Evolutionary conservation across 2,888 invertebrate species (phyloP).

Genomic region (Macrophya annulata): DNA sequence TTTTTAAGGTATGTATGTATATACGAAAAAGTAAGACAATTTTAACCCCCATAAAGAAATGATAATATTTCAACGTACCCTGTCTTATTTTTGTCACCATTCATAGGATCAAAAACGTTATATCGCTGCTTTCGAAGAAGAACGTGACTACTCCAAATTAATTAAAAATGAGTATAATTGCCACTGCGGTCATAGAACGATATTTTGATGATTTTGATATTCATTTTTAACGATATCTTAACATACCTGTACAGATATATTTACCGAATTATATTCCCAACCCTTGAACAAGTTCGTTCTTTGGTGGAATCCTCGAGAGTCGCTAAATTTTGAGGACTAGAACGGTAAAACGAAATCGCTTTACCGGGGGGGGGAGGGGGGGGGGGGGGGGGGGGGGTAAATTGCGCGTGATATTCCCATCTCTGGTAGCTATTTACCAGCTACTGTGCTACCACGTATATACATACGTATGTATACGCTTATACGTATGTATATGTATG

Average conservation of each 20-base stretch:
- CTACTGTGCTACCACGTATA: neutral
- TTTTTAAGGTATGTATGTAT: no score
- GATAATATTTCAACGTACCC: no score
- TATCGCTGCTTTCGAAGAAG: no score
- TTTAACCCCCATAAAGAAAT: no score
- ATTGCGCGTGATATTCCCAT: slow-evolving; percentile 42
- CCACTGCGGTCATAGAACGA: no score
- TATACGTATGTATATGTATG: neutral
- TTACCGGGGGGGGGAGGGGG: neutral
- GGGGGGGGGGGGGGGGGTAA: neutral
- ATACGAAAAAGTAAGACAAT: no score
- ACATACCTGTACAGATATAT: neutral
- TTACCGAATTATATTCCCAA: neutral
- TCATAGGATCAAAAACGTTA: no score
- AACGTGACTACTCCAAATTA: no score
- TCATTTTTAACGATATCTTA: neutral
- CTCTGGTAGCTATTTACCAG: neutral
- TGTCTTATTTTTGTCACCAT: no score
- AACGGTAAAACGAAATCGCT: slow-evolving; percentile 35
- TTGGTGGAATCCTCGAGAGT: neutral
- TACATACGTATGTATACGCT: neutral
- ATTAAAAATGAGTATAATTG: no score
- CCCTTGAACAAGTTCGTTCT: neutral
- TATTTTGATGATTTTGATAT: no score
- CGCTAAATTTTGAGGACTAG: slow-evolving; percentile 1